A percentile compares a stretch with the other conserved stretches of the same genome.
These are phyloP conservation scores for Micronycteris hirsuta DNA, from an alignment of 2,113 vertebrate species.

Conservation along the genomic window DNA sequence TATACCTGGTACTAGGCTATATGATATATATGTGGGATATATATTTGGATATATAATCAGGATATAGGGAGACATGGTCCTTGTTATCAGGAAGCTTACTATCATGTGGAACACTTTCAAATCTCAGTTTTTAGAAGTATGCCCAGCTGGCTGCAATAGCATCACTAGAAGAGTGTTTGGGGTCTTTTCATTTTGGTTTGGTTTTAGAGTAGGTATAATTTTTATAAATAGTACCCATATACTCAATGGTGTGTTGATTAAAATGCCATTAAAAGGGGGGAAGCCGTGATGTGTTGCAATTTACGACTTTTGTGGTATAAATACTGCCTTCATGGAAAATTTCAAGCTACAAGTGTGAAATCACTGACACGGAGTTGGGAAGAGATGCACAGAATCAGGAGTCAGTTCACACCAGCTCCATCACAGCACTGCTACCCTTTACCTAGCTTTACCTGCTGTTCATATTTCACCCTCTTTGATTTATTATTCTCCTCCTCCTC, in stretches of 20 bases:
- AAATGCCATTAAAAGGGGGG: background rate
- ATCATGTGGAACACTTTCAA: background rate
- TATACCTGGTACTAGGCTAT: background rate
- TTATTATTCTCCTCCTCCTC: background rate
- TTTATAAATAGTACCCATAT: background rate
- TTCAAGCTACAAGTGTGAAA: background rate
- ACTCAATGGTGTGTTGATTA: background rate
- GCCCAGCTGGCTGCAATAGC: background rate
- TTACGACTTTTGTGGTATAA: background rate
- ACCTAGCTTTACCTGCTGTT: background rate
- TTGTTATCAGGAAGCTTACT: slow-evolving; percentile 23
- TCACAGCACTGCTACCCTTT: background rate
- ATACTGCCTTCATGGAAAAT: background rate
- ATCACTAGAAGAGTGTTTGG: background rate
- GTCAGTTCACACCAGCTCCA: background rate
- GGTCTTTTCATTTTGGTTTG: background rate
- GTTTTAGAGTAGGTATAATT: background rate
- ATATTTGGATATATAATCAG: background rate
- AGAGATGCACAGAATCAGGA: background rate
- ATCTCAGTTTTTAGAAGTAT: background rate
- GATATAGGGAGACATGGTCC: background rate
- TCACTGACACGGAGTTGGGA: background rate
- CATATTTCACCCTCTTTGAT: background rate
- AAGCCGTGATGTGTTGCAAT: background rate
- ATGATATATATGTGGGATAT: background rate